Percentiles rank a stretch among this genome's conserved stretches.
Conservation (phyloP, 2,888 invertebrate genomes). For the Pachycephus smyrnensis region DNA sequence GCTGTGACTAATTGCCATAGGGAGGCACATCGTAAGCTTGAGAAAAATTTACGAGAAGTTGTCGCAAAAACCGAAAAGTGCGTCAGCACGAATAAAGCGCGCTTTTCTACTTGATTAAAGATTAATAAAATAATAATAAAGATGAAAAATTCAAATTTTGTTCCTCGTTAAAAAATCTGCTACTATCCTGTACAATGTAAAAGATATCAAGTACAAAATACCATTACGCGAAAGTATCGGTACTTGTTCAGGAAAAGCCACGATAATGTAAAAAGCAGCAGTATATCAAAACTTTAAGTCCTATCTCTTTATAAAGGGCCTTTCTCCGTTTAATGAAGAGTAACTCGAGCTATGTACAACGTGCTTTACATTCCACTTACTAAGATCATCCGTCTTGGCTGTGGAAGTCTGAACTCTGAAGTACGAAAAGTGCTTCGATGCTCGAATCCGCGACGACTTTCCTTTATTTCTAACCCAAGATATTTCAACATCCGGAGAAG, state of each 20-base stretch:
- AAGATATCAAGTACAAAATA: neutral
- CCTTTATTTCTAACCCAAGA: neutral
- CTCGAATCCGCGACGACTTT: neutral
- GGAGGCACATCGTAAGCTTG: conserved; percentile 12
- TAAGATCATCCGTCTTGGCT: neutral
- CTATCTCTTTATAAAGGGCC: neutral
- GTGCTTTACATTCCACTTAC: neutral
- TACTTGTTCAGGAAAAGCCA: neutral
- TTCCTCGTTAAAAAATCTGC: neutral
- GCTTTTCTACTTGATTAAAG: neutral
- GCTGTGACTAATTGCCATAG: conserved; percentile 14
- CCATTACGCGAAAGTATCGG: neutral
- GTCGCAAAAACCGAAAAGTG: conserved; percentile 4
- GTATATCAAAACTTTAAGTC: neutral
- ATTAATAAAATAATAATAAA: neutral
- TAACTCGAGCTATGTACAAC: neutral
- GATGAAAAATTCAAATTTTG: neutral
- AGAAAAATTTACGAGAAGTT: conserved; percentile 9
- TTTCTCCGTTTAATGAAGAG: neutral
- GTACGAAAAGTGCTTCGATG: neutral
- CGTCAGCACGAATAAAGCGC: neutral
- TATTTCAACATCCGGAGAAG: neutral
- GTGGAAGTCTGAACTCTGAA: neutral
- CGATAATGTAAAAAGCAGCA: neutral
- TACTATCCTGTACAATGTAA: neutral